These are phyloP conservation scores for Pavo muticus DNA, from an alignment of 2,113 vertebrate genomes.

Conservation along the genomic window DNA sequence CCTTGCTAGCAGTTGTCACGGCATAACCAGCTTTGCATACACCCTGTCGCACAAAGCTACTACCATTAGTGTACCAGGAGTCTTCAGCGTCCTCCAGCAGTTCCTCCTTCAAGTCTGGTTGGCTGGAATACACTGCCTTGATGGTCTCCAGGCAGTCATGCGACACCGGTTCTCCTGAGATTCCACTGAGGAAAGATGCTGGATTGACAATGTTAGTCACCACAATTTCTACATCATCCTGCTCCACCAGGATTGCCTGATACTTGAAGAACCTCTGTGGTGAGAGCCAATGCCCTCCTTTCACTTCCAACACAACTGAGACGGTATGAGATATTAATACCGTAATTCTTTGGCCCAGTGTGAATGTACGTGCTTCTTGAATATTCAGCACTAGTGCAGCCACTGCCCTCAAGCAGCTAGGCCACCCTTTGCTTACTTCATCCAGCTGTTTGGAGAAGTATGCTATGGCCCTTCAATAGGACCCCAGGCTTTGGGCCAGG, in stretches of 20 bases:
- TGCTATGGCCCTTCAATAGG: accelerated
- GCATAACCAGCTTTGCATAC: accelerated
- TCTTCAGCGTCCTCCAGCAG: neutral
- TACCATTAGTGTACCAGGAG: neutral
- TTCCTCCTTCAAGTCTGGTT: neutral
- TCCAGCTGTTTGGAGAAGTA: neutral
- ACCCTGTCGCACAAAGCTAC: neutral
- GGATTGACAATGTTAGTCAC: neutral
- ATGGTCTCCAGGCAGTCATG: neutral
- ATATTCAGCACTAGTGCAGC: neutral
- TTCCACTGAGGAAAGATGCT: neutral
- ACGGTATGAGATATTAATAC: neutral
- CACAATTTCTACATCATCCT: neutral
- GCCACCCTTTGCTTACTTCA: neutral
- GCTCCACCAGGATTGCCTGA: neutral
- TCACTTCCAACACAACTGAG: neutral
- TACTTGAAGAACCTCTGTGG: neutral
- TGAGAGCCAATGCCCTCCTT: neutral
- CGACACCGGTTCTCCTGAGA: accelerated
- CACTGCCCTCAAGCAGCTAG: neutral
- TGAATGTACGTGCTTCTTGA: neutral
- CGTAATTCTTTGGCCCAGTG: neutral
- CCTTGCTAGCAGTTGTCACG: no score
- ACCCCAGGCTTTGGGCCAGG: neutral
- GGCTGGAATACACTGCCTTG: neutral